These are phyloP conservation scores for Panagrolaimus sp. DNA, from an alignment of 1,140 invertebrate genomes.

Conservation along the genomic window DNA sequence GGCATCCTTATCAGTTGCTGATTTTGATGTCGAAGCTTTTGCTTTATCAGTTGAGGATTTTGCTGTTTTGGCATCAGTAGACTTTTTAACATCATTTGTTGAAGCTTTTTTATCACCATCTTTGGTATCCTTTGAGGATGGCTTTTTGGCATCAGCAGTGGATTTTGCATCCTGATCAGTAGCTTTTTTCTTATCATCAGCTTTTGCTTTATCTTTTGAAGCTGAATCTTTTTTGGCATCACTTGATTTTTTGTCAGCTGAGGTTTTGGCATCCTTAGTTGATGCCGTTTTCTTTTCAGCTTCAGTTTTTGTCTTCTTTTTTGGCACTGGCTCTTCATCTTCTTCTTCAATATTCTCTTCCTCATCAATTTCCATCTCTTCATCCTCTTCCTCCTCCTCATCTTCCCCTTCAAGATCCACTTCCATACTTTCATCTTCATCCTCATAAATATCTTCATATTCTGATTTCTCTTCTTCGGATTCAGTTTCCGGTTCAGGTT, in stretches of 20 bases:
- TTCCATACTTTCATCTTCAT: not conserved
- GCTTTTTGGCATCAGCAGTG: not conserved
- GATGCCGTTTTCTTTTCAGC: no score
- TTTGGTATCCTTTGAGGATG: not conserved
- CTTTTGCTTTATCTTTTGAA: no score
- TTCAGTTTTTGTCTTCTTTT: not conserved
- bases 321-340: not conserved
- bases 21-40: no score
- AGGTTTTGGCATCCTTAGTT: not conserved
- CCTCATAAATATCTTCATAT: slow-evolving; percentile 8
- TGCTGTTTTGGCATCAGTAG: not conserved
- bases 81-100: not conserved
- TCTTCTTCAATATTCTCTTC: not conserved
- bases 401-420: not conserved
- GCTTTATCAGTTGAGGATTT: no score
- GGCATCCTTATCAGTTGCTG: not conserved
- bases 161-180: not conserved
- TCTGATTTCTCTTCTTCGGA: not conserved
- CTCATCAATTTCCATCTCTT: slow-evolving; percentile 5
- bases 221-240: not conserved
- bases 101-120: not conserved
- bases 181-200: no score
- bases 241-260: not conserved
- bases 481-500: not conserved
- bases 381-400: slow-evolving; percentile 4